These are phyloP conservation scores for Auanema freiburgensis DNA, from an alignment of 2,888 invertebrate genomes.

Conservation along the genomic window DNA sequence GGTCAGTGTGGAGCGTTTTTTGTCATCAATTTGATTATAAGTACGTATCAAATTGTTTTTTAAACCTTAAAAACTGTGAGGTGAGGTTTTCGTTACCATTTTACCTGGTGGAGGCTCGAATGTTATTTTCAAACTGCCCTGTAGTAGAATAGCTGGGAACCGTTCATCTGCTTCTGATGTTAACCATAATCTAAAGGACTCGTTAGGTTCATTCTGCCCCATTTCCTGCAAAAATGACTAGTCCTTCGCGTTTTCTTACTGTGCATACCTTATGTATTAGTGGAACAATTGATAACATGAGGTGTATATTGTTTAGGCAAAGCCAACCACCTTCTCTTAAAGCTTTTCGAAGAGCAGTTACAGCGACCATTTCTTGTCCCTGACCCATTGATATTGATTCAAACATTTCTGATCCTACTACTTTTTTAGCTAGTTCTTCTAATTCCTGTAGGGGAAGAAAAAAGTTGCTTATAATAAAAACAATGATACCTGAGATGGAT, in stretches of 20 bases:
- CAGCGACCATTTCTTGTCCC: slow-evolving; percentile 43
- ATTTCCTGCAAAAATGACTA: slow-evolving; percentile 68
- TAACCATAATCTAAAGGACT: slow-evolving; percentile 80
- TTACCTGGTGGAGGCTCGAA: slow-evolving; percentile 75
- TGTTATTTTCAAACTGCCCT: slow-evolving; percentile 57
- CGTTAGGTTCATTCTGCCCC: slow-evolving; percentile 67
- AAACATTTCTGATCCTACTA: slow-evolving; percentile 69
- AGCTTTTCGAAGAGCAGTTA: slow-evolving; percentile 66
- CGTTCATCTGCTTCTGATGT: slow-evolving; percentile 79
- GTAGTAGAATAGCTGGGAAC: slow-evolving; percentile 40
- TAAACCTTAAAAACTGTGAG: slow-evolving; percentile 66
- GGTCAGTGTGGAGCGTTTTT: slow-evolving; percentile 62
- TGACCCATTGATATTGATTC: slow-evolving; percentile 70
- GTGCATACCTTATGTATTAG: slow-evolving; percentile 72
- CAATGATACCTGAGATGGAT: slow-evolving; percentile 73
- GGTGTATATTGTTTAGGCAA: slow-evolving; percentile 80
- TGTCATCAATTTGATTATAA: slow-evolving; percentile 30
- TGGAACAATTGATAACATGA: slow-evolving; percentile 76
- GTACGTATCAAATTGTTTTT: slow-evolving; percentile 74
- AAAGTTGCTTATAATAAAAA: neutral
- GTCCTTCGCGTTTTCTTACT: slow-evolving; percentile 12
- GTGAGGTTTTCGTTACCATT: neutral
- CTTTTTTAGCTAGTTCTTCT: slow-evolving; percentile 72
- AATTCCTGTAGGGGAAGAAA: slow-evolving; percentile 72
- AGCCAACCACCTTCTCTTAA: slow-evolving; percentile 76